phyloP scores from a whole-genome alignment of 2,797 vertebrate species.

The Crocidura indochinensis region DNA sequence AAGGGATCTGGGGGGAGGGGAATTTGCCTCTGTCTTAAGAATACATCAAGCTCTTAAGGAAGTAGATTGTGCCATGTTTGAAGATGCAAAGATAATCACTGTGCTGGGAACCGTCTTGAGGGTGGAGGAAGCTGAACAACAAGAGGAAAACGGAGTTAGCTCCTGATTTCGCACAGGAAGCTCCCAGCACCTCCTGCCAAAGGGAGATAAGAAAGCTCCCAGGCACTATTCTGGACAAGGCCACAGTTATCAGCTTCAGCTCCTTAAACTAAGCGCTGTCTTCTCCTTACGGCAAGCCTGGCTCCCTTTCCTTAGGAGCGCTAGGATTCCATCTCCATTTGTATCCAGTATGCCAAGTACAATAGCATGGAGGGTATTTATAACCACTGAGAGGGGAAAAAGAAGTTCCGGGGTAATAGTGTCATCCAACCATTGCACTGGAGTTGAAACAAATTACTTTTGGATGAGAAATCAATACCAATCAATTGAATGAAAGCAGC shows the following conservation, averaged over 20 bases:
- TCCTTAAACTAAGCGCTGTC: slow-evolving; percentile 92
- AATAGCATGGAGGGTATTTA: slow-evolving; percentile 90
- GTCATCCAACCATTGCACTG: slow-evolving; percentile 85
- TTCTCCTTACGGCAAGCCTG: slow-evolving; percentile 89
- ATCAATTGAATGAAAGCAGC: slow-evolving; percentile 43
- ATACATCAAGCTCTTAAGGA: slow-evolving; percentile 99
- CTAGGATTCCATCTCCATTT: slow-evolving; percentile 94
- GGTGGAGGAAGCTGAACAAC: slow-evolving; percentile 99
- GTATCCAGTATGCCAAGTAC: slow-evolving; percentile 90
- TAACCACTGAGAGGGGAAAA: slow-evolving; percentile 87
- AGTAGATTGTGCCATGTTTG: slow-evolving; percentile 99
- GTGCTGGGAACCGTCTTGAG: slow-evolving; percentile 99
- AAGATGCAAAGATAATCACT: slow-evolving; percentile 99
- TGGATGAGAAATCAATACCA: slow-evolving; percentile 52
- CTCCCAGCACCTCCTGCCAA: slow-evolving; percentile 97
- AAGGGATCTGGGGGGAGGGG: slow-evolving; percentile 86
- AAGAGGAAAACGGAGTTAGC: slow-evolving; percentile 98
- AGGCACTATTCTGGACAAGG: slow-evolving; percentile 96
- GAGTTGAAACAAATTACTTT: slow-evolving; percentile 80
- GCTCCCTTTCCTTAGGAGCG: slow-evolving; percentile 90
- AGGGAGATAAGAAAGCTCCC: slow-evolving; percentile 99
- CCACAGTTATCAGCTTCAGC: slow-evolving; percentile 93
- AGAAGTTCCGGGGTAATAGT: slow-evolving; percentile 89
- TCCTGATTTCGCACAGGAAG: slow-evolving; percentile 99
- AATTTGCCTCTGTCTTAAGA: slow-evolving; percentile 94